Conservation (phyloP, 2,113 vertebrate species). For the Crotalus viridis region DNA sequence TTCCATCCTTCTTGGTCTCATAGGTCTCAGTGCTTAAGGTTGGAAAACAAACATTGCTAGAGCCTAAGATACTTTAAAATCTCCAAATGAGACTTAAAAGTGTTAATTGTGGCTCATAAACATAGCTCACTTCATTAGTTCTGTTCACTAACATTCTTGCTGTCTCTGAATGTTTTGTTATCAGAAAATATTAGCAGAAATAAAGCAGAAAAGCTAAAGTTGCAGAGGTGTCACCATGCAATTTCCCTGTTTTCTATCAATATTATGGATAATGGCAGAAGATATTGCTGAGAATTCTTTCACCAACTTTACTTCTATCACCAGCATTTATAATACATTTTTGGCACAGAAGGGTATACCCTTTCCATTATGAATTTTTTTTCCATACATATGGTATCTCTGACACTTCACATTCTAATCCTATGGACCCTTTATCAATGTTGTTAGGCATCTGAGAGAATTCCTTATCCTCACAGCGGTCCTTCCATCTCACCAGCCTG, state of each 20-base stretch:
- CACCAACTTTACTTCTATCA: neutral
- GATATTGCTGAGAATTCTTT: neutral
- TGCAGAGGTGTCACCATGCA: neutral
- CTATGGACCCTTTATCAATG: neutral
- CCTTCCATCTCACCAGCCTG: neutral
- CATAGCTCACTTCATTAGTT: neutral
- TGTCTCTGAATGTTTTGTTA: neutral
- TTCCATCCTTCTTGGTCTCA: neutral
- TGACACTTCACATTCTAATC: neutral
- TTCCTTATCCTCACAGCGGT: neutral
- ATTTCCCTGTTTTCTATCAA: neutral
- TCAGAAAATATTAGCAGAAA: neutral
- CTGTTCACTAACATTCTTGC: neutral
- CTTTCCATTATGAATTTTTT: neutral
- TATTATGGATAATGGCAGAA: neutral
- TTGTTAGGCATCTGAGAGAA: neutral
- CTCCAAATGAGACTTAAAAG: neutral
- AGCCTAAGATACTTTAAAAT: neutral
- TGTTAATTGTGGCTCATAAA: neutral
- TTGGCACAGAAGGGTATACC: neutral
- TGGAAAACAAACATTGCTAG: neutral
- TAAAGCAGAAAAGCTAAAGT: neutral
- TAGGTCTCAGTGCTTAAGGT: neutral
- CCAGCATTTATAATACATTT: neutral
- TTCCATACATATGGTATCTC: neutral